Evolutionary conservation across 2,888 invertebrate genomes (phyloP), one percentile per base, ranked within the genome.

Genomic region (Mesodorylaimus sp.): DNA sequence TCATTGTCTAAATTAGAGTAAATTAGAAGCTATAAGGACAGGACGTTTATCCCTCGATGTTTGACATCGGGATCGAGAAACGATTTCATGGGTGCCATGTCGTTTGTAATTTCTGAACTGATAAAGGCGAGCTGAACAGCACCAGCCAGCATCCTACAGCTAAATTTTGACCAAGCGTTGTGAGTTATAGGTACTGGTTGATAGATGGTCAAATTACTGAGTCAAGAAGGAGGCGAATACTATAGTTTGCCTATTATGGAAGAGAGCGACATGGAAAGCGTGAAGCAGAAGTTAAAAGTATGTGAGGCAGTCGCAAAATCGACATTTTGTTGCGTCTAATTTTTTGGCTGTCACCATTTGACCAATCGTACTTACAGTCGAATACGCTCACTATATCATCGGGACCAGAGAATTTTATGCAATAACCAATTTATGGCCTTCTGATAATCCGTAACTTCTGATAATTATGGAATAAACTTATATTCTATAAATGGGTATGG

Each of bases 41-140:
- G 93, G 42, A n/a, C 77, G 97, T 57, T 76, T 99, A 52, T 77
- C 95, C 50, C 77, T 99, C 60, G 95, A 95, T 73, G 77, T 88
- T 1, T 99, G 97, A 97, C 97, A 99, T 70, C 99, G 97, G 97
- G 97, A 99, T 71, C 95, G 46, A 79, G 95, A 39, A 99, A 99
- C 72, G 97, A 99, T 70, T 99, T 97, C 70, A 99, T 99, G 97
- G 97, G 97, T 3, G 88, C 93, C 1, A 73, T 99, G 47, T 95
- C 93, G 0, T 97, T 99, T 69, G 97, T 95, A 2, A 87, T 93
- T 59, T 89, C 88, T 7, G 91, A 93, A 73, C 55, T 71, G 44
- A 64, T 72, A 52, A 83, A 73, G 53, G 61, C 59, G 25, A 32
- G 10, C 32, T 32, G 10, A 32, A 13, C 16, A 32, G 32, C 10